phyloP scores from a whole-genome alignment of 1,140 invertebrate species.

The Chlorops oryzae region DNA sequence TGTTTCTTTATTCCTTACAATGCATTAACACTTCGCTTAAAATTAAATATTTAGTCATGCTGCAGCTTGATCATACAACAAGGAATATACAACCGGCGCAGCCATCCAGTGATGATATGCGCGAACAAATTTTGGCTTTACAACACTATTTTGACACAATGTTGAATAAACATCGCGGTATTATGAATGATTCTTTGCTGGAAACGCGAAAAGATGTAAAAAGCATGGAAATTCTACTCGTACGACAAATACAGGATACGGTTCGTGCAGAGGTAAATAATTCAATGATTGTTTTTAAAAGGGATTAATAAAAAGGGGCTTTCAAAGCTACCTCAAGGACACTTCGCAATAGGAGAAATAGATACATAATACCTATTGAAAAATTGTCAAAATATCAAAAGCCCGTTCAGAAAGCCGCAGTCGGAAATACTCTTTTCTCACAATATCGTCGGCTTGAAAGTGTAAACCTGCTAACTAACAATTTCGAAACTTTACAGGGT shows the following conservation, averaged over 20 bases:
- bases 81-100: constrained; percentile 42
- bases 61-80: constrained; percentile 50
- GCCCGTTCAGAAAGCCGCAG: too few relatives aligned
- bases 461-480: too few relatives aligned
- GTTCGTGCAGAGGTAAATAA: constrained; percentile 33
- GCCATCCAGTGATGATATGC: constrained; percentile 31
- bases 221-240: constrained; percentile 36
- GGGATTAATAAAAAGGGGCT: too few relatives aligned
- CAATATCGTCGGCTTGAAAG: too few relatives aligned
- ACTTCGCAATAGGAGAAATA: too few relatives aligned
- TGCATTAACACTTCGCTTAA: neutral
- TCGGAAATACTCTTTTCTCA: too few relatives aligned
- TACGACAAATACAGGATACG: constrained; percentile 38
- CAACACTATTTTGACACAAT: constrained; percentile 36
- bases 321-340: too few relatives aligned
- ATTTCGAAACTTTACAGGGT: too few relatives aligned
- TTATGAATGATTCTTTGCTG: constrained; percentile 34
- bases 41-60: constrained; percentile 43
- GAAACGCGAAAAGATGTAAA: constrained; percentile 44
- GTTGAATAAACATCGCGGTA: constrained; percentile 32
- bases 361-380: too few relatives aligned
- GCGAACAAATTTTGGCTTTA: constrained; percentile 28
- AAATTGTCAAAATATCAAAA: too few relatives aligned
- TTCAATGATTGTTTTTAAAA: too few relatives aligned
- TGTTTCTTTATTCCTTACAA: constrained; percentile 9